Evolutionary conservation across 2,888 invertebrate genomes (phyloP).

Genomic region (Bunonema sp.): DNA sequence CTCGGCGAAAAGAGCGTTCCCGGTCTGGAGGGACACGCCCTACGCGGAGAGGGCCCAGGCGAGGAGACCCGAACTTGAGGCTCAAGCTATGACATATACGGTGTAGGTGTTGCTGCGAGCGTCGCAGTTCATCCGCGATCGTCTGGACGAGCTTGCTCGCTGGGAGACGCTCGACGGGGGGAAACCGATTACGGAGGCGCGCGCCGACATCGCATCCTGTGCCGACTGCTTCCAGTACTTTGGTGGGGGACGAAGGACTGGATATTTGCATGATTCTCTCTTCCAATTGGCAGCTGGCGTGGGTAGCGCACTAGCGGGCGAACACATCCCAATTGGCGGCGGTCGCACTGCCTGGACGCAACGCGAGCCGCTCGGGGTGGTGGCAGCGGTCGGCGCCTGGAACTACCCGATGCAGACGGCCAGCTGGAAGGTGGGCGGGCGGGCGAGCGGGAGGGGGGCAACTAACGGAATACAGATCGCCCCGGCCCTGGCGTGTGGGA

Average conservation of each 20-base stretch:
- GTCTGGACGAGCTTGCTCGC: slow-evolving; percentile 45
- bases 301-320: slow-evolving; percentile 42
- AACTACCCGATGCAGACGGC: slow-evolving; percentile 54
- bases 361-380: slow-evolving; percentile 52
- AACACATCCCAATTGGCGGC: slow-evolving; percentile 46
- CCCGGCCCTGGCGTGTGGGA: slow-evolving; percentile 52
- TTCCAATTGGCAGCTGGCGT: too few relatives aligned
- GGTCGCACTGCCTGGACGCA: slow-evolving; percentile 50
- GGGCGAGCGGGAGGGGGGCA: too few relatives aligned
- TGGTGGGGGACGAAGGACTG: slow-evolving; percentile 43
- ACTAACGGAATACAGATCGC: too few relatives aligned
- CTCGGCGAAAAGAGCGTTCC: too few relatives aligned
- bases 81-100: too few relatives aligned
- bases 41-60: too few relatives aligned
- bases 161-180: slow-evolving; percentile 51
- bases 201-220: slow-evolving; percentile 50
- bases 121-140: too few relatives aligned
- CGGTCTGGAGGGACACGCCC: too few relatives aligned
- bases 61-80: too few relatives aligned
- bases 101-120: too few relatives aligned
- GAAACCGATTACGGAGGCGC: slow-evolving; percentile 53
- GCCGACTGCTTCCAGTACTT: slow-evolving; percentile 52
- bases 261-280: background rate
- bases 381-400: slow-evolving; percentile 53
- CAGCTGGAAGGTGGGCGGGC: too few relatives aligned